Conservation (phyloP, 2,888 invertebrate species). For the Polylopha cassiicola region DNA sequence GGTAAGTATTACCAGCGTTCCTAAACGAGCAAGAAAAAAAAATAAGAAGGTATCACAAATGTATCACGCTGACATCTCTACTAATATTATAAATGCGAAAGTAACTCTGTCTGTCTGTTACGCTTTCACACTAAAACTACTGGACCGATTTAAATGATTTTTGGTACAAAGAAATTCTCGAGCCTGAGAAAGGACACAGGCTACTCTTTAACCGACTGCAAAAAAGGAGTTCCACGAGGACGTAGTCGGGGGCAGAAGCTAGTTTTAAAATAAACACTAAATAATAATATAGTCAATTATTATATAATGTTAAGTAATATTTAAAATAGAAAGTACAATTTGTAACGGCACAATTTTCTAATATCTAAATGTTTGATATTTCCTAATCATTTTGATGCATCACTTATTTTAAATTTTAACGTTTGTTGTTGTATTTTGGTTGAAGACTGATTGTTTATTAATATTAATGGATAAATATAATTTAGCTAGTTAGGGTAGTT, state of each 20-base stretch:
- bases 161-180: too few species aligned
- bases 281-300: not conserved
- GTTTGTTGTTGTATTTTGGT: conserved; percentile 47
- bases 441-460: conserved; percentile 71
- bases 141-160: too few species aligned
- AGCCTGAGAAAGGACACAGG: too few species aligned
- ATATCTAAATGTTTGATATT: conserved; percentile 11
- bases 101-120: too few species aligned
- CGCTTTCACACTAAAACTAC: too few species aligned
- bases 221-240: too few species aligned
- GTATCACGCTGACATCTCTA: conserved; percentile 1
- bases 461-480: conserved; percentile 4
- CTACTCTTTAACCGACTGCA: too few species aligned
- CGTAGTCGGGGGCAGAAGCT: too few species aligned
- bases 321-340: conserved; percentile 39
- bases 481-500: conserved; percentile 5
- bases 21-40: too few species aligned
- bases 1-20: too few species aligned
- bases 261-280: not conserved
- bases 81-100: too few species aligned
- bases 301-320: not conserved
- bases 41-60: too few species aligned
- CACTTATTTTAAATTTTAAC: conserved; percentile 12
- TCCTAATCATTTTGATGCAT: conserved; percentile 19
- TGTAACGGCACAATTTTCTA: conserved; percentile 40